Conservation (phyloP, 2,797 vertebrate genomes). For the Premnoplex brunnescens region DNA sequence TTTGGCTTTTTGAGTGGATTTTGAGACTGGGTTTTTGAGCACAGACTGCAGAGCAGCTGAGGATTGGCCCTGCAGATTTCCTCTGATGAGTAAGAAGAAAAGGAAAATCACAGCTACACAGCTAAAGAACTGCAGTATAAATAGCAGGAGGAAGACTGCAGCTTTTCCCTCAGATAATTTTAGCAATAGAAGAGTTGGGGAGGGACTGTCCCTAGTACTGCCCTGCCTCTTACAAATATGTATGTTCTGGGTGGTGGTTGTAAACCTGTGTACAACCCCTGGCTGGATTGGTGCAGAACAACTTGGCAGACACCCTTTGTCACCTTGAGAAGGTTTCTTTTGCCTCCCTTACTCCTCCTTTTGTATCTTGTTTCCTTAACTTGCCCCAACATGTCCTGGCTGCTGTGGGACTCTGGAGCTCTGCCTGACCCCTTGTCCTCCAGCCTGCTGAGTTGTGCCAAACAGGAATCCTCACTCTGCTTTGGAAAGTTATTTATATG, state of each 20-base stretch:
- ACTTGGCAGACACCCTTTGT: neutral
- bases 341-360: neutral
- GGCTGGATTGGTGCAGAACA: neutral
- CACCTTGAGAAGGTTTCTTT: neutral
- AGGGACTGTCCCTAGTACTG: neutral
- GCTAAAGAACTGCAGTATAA: neutral
- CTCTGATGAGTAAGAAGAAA: neutral
- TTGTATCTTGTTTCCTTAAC: neutral
- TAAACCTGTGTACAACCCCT: neutral
- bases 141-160: neutral
- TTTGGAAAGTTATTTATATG: neutral
- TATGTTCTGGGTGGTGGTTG: neutral
- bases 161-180: neutral
- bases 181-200: neutral
- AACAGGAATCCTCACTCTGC: neutral
- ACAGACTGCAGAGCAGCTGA: rapidly evolving
- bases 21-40: neutral
- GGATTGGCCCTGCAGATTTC: neutral
- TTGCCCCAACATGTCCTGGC: neutral
- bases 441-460: too few species aligned
- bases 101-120: neutral
- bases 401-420: neutral
- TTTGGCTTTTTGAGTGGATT: neutral
- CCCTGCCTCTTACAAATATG: neutral
- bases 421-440: neutral